Conservation (phyloP, 2,888 invertebrate species). For the Parnassius smintheus region DNA sequence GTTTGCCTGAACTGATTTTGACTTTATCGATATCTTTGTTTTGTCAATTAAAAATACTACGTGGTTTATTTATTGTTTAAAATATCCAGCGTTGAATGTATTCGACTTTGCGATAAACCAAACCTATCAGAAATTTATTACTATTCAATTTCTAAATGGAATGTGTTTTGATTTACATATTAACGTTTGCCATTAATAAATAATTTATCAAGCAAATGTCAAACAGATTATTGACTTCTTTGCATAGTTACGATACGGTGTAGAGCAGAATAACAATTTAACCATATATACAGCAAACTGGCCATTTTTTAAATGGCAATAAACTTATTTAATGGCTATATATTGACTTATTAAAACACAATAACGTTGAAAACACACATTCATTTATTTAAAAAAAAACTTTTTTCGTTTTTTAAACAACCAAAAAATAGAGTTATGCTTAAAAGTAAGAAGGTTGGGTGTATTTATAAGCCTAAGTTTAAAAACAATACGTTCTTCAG, state of each 20-base stretch:
- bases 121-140: too few species aligned
- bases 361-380: neutral
- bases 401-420: neutral
- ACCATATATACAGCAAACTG: conserved; percentile 18
- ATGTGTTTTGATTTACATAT: conserved; percentile 36
- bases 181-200: conserved; percentile 50
- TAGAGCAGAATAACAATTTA: conserved; percentile 20
- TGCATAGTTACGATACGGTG: conserved; percentile 26
- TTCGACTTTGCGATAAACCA: too few species aligned
- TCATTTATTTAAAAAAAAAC: neutral
- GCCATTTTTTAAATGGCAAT: conserved; percentile 25
- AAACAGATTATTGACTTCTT: conserved; percentile 40
- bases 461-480: too few species aligned
- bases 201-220: conserved; percentile 40
- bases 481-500: too few species aligned
- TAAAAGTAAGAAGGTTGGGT: too few species aligned
- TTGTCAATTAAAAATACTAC: too few species aligned
- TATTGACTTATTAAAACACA: conserved; percentile 19
- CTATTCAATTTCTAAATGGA: too few species aligned
- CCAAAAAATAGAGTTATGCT: neutral
- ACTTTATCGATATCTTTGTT: too few species aligned
- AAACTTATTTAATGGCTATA: conserved; percentile 23
- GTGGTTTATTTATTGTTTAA: too few species aligned
- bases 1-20: too few species aligned
- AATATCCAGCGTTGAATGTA: too few species aligned